Evolutionary conservation across 2,113 vertebrate species (phyloP), one percentile per base, ranked within the genome.

Genomic region (Paratilapia polleni): DNA sequence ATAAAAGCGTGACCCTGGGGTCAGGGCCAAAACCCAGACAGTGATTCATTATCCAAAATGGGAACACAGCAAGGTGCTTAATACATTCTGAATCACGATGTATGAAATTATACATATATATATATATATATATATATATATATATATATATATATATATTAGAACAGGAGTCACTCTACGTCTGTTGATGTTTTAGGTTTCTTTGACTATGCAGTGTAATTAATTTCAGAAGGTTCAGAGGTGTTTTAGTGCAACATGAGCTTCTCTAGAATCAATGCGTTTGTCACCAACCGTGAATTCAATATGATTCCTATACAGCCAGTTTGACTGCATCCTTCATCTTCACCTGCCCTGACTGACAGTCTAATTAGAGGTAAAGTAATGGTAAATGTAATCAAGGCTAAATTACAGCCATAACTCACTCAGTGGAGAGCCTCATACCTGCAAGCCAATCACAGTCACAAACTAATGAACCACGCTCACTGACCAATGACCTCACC

Each of bases 381-480:
- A 93, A 93, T 91, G 91, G 89, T 66, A 63, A 88, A 78, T 89
- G 82, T 94, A 86, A 92, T 93, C 86, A 90, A 80, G 81, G 74
- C 87, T 82, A 93, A 92, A 94, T 94, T 93, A 92, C 81, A 82
- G 86, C 88, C 88, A 93, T 93, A 92, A 90, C 76, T 95, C 95
- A 90, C 88, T 61, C 82, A 76, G 84, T 34, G 60, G 84, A 60
- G 60, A 82, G 77, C 77, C 47, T 19, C 22, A 70, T 83, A 85
- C 78, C 89, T 88, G 73, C 58, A 31, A 88, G 87, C 87, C 84
- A 88, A 87, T 88, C 84, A 74, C 34, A 52, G 66, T 38, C 22
- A 15, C 43, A 78, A 74, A 82, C 88, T 81, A 92, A 90, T 82
- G 49, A 87, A 90, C 73, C 66, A 1, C 26, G 36, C n/a, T 60